Conservation (phyloP, 2,113 vertebrate genomes). For the Neomonachus schauinslandi region DNA sequence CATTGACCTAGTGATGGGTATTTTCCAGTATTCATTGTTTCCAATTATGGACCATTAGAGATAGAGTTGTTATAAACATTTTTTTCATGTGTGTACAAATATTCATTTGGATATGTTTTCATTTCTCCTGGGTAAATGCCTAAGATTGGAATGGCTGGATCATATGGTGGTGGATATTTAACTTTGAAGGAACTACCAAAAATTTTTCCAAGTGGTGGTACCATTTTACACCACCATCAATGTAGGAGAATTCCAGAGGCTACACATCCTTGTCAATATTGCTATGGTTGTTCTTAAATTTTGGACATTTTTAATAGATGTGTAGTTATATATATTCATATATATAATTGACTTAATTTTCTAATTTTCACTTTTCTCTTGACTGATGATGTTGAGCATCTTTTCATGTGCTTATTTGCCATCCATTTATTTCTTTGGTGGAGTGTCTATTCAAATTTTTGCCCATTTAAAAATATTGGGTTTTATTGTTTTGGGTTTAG, state of each 20-base stretch:
- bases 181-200: neutral
- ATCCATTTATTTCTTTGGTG: neutral
- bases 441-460: neutral
- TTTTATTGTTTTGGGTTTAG: neutral
- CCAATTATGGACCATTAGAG: neutral
- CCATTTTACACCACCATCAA: neutral
- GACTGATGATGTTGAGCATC: neutral
- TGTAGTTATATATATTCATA: neutral
- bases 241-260: neutral
- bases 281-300: neutral
- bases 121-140: neutral
- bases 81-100: neutral
- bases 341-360: neutral
- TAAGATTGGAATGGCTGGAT: neutral
- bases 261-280: neutral
- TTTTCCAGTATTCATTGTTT: neutral
- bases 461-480: neutral
- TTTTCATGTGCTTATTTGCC: neutral
- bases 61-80: neutral
- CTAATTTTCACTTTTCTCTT: neutral
- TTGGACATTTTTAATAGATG: neutral
- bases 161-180: neutral
- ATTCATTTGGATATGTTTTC: neutral
- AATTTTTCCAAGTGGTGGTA: neutral
- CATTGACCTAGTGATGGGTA: neutral